Conservation (phyloP, 2,113 vertebrate genomes). For the Anas platyrhynchos region DNA sequence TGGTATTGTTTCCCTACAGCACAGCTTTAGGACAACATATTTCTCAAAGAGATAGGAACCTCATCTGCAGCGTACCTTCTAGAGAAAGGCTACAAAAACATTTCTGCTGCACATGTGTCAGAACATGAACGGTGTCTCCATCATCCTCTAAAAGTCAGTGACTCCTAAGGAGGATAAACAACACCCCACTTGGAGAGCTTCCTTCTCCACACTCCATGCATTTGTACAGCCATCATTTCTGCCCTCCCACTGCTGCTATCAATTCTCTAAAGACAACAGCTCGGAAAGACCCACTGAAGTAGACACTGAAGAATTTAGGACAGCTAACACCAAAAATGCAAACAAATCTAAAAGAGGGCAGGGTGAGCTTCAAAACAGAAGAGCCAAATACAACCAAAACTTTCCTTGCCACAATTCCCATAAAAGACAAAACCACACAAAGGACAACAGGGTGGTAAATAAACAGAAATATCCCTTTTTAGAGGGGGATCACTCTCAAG, state of each 20-base stretch:
- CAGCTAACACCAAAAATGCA: neutral
- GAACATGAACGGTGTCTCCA: neutral
- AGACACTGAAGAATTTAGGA: neutral
- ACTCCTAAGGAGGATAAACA: neutral
- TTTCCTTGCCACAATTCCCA: neutral
- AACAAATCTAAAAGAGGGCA: neutral
- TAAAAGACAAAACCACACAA: neutral
- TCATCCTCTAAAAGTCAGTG: neutral
- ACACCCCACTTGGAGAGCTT: neutral
- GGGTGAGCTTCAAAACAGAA: neutral
- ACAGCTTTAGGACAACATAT: slow-evolving; percentile 23
- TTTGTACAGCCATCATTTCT: neutral
- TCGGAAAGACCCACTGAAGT: neutral
- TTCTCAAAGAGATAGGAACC: slow-evolving; percentile 17
- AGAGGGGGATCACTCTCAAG: neutral
- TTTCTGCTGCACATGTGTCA: slow-evolving; percentile 6
- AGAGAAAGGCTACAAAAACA: slow-evolving; percentile 10
- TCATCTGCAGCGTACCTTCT: neutral
- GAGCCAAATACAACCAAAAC: neutral
- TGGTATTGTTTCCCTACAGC: slow-evolving; percentile 34
- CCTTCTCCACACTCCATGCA: neutral
- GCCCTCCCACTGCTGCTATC: neutral
- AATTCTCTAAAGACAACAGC: neutral
- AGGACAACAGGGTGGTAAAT: neutral
- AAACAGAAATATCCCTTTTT: neutral